phyloP scores from a whole-genome alignment of 2,113 vertebrate species.

The Anhinga rufa region DNA sequence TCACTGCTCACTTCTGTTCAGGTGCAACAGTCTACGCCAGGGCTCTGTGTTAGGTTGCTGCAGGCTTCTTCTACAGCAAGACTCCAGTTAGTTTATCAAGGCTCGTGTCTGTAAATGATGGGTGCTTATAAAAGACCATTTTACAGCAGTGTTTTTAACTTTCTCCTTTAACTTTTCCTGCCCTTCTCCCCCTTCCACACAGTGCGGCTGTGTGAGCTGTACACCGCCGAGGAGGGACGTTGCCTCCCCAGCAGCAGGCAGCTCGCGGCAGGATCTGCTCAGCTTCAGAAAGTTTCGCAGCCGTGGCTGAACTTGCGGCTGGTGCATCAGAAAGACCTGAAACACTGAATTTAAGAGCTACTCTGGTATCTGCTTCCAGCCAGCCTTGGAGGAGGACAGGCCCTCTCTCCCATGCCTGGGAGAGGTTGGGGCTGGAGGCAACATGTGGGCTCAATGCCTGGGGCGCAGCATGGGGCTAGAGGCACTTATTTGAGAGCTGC shows the following conservation, averaged over 20 bases:
- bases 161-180: neutral
- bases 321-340: neutral
- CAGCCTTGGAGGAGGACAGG: neutral
- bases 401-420: fast-evolving
- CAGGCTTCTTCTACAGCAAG: neutral
- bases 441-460: fast-evolving
- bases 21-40: neutral
- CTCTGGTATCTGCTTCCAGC: neutral
- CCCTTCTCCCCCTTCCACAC: neutral
- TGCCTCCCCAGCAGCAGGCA: neutral
- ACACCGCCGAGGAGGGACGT: neutral
- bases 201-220: neutral
- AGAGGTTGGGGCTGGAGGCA: neutral
- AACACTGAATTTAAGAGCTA: neutral
- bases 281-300: neutral
- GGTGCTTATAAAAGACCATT: neutral
- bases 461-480: neutral
- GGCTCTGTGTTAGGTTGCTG: neutral
- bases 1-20: too few relatives aligned
- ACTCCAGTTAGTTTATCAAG: neutral
- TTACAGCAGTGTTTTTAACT: neutral
- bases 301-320: neutral
- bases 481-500: neutral
- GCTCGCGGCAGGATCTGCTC: fast-evolving
- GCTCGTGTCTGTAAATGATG: neutral